These are phyloP conservation scores for Lycopodina hypogea DNA, from an alignment of 37 sponge, comb jelly and placozoan species.

Conservation along the genomic window DNA sequence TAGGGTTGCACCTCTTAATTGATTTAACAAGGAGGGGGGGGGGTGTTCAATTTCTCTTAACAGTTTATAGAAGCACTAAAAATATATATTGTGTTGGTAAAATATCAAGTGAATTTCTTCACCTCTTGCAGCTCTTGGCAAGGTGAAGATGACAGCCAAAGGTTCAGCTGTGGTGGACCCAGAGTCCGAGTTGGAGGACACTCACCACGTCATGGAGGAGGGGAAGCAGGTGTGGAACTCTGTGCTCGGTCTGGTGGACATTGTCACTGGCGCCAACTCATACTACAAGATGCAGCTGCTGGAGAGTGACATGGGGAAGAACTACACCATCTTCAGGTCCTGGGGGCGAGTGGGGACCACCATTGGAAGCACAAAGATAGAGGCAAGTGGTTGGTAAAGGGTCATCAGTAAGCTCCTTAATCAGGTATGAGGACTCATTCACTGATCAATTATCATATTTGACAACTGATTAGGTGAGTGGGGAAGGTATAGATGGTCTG, in stretches of 20 bases:
- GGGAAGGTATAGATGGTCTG: too few relatives aligned
- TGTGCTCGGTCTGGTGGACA: constrained; percentile 94
- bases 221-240: constrained; percentile 79
- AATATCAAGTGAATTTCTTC: too few relatives aligned
- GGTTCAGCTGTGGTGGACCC: constrained; percentile 90
- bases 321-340: constrained; percentile 81
- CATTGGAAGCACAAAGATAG: constrained; percentile 86
- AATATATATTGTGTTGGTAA: too few relatives aligned
- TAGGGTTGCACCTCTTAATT: too few relatives aligned
- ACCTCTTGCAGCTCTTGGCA: constrained; percentile 34
- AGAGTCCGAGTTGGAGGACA: constrained; percentile 75
- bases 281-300: constrained; percentile 97
- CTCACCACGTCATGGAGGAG: constrained; percentile 79
- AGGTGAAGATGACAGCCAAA: constrained; percentile 78
- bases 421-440: too few relatives aligned
- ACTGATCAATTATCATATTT: too few relatives aligned
- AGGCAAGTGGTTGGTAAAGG: constrained; percentile 34
- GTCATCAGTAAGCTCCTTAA: background rate
- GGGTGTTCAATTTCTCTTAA: too few relatives aligned
- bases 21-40: too few relatives aligned
- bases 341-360: constrained; percentile 98
- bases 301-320: constrained; percentile 58
- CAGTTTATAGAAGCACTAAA: too few relatives aligned
- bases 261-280: constrained; percentile 87
- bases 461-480: too few relatives aligned